These are phyloP conservation scores for Coregonus sp. DNA, from an alignment of 2,797 vertebrate genomes.

Conservation along the genomic window DNA sequence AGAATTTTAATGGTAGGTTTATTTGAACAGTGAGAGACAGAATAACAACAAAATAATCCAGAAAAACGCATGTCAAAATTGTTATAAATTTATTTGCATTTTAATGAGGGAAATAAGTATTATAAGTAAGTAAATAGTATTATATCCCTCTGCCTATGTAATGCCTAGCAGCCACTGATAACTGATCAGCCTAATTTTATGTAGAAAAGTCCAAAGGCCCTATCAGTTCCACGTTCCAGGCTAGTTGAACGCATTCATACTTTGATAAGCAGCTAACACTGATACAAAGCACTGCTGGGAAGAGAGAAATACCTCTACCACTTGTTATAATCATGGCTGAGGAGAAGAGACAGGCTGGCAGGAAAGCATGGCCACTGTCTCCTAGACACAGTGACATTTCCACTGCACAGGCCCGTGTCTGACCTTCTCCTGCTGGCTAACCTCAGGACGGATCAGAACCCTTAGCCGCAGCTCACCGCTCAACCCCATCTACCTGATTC, in stretches of 20 bases:
- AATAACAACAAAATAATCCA: too few species aligned
- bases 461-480: not conserved
- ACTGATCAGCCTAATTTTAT: not conserved
- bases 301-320: not conserved
- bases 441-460: not conserved
- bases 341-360: not conserved
- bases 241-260: too few species aligned
- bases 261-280: not conserved
- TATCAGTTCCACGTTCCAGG: too few species aligned
- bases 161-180: not conserved
- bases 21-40: too few species aligned
- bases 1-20: too few species aligned
- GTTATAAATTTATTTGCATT: too few species aligned
- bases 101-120: too few species aligned
- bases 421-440: not conserved
- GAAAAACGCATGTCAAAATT: too few species aligned
- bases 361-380: not conserved
- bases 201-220: too few species aligned
- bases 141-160: not conserved
- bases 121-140: too few species aligned
- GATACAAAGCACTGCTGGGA: not conserved
- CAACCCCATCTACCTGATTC: not conserved
- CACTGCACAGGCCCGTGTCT: not conserved
- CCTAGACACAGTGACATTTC: conserved; percentile 1
- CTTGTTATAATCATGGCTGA: not conserved